phyloP scores from a whole-genome alignment of 2,797 vertebrate species.

The Ceryle rudis region DNA sequence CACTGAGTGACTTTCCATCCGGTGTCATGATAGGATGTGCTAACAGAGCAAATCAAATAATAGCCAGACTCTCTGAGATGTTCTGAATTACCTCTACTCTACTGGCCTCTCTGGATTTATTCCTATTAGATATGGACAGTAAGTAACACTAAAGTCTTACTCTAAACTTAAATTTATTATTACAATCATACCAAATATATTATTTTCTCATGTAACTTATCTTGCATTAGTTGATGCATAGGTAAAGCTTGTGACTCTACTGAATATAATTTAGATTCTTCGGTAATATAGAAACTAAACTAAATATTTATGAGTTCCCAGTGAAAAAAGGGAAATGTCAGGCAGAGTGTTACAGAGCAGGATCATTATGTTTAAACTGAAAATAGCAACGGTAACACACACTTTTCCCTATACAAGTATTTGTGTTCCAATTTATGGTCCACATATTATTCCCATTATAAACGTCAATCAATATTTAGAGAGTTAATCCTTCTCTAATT shows the following conservation, averaged over 20 bases:
- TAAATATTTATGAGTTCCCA: not conserved
- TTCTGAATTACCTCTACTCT: not conserved
- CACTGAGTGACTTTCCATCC: not conserved
- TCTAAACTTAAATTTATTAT: not conserved
- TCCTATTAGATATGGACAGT: not conserved
- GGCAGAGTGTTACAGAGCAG: not conserved
- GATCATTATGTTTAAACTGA: not conserved
- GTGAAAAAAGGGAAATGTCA: not conserved
- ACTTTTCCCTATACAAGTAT: not conserved
- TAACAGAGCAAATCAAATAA: not conserved
- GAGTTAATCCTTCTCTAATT: not conserved
- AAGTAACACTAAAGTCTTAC: not conserved
- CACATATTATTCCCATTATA: not conserved
- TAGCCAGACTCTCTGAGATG: not conserved
- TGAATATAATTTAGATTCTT: not conserved
- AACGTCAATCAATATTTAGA: not conserved
- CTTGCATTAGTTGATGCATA: not conserved
- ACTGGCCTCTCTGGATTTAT: not conserved
- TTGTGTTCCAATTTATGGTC: not conserved
- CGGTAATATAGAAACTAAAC: not conserved
- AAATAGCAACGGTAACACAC: not conserved
- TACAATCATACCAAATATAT: not conserved
- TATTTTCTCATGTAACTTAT: not conserved
- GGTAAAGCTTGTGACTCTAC: not conserved
- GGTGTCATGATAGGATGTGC: not conserved